A percentile compares a stretch with the other conserved stretches of the same genome.
Evolutionary conservation across 1,140 invertebrate species (phyloP).

Genomic region (Oscheius sp.): DNA sequence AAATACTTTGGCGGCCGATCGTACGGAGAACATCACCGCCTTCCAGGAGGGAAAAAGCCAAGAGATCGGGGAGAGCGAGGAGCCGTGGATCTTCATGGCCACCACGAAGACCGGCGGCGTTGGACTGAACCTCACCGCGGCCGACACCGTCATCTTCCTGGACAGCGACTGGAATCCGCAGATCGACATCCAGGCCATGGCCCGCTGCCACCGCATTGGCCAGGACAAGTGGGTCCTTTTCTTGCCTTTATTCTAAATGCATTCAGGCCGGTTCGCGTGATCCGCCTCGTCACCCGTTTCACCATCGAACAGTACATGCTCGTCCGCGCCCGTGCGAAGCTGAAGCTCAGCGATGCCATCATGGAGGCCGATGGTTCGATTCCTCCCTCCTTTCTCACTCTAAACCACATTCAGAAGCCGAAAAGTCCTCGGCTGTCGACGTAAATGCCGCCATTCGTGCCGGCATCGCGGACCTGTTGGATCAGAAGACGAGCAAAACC

Average conservation of each 20-base stretch:
- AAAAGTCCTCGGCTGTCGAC: neutral
- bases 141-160: slow-evolving; percentile 97
- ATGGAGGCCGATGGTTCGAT: neutral
- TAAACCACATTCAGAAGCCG: neutral
- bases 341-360: slow-evolving; percentile 2
- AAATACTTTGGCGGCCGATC: slow-evolving; percentile 93
- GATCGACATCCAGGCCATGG: slow-evolving; percentile 81
- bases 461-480: neutral
- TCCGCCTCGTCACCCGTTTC: neutral
- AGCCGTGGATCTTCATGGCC: slow-evolving; percentile 72
- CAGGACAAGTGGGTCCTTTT: slow-evolving; percentile 77
- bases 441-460: neutral
- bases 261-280: slow-evolving; percentile 1
- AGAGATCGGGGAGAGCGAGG: neutral
- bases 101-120: slow-evolving; percentile 94
- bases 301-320: slow-evolving; percentile 6
- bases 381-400: no score
- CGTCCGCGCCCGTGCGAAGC: neutral
- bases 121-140: slow-evolving; percentile 94
- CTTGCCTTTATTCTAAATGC: neutral
- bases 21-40: slow-evolving; percentile 80
- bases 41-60: neutral
- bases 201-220: slow-evolving; percentile 94
- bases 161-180: slow-evolving; percentile 99
- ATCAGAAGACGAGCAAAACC: neutral